Percentiles rank a stretch among this genome's conserved stretches.
These are phyloP conservation scores for Caenorhabditis zanzibari DNA, from an alignment of 2,888 invertebrate genomes.

Conservation along the genomic window DNA sequence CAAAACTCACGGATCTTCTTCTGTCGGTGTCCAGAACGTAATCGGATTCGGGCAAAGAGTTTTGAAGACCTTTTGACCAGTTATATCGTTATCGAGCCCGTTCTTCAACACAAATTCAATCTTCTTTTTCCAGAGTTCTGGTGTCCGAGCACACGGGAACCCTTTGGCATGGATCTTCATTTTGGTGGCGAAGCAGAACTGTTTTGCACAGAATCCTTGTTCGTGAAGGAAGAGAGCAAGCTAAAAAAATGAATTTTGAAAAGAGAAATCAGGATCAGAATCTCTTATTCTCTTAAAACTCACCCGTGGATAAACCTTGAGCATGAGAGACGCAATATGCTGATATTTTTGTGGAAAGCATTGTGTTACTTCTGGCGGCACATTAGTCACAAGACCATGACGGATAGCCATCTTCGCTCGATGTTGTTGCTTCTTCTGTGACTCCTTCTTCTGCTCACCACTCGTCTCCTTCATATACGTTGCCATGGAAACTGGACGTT, in stretches of 20 bases:
- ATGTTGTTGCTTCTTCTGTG: too few species aligned
- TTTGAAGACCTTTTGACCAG: background rate
- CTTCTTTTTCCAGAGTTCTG: background rate
- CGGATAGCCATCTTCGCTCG: background rate
- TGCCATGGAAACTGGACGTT: background rate
- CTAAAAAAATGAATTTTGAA: slow-evolving; percentile 12
- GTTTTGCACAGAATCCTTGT: slow-evolving; percentile 13
- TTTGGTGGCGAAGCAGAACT: slow-evolving; percentile 12
- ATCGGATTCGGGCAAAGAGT: background rate
- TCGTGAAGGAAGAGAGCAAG: slow-evolving; percentile 36
- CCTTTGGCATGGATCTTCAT: background rate
- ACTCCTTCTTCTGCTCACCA: background rate
- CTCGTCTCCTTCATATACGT: background rate
- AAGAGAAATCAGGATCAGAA: background rate
- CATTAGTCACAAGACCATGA: background rate
- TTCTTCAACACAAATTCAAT: slow-evolving; percentile 12
- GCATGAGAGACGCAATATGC: background rate
- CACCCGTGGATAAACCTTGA: background rate
- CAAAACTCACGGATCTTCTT: too few species aligned
- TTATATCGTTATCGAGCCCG: background rate
- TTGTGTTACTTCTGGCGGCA: background rate
- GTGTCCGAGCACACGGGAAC: background rate
- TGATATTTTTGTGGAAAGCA: background rate
- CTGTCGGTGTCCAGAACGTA: background rate
- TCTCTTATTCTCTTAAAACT: background rate